Conservation (phyloP, 2,113 vertebrate species). For the Globicephala melas region DNA sequence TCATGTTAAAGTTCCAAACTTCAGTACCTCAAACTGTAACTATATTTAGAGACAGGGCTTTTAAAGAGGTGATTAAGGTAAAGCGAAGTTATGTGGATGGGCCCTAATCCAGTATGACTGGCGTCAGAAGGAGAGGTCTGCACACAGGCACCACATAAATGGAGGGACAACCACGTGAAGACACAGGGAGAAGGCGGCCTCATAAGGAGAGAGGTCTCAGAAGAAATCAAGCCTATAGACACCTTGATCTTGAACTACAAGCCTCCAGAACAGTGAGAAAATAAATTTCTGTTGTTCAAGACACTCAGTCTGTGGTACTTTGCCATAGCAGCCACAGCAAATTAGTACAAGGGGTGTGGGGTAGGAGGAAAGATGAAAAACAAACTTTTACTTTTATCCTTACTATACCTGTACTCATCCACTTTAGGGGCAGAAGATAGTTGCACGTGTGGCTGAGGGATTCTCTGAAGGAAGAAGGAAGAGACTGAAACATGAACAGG, state of each 20-base stretch:
- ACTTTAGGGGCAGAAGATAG: background rate
- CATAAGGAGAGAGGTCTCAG: no score
- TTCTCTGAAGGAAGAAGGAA: background rate
- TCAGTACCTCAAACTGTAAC: background rate
- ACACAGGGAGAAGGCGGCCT: background rate
- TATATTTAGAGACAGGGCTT: background rate
- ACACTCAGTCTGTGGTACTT: background rate
- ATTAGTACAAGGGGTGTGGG: background rate
- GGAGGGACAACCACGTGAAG: no score
- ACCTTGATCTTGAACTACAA: background rate
- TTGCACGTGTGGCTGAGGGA: accelerated
- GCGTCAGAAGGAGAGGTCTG: background rate
- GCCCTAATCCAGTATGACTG: background rate
- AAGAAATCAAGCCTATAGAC: no score
- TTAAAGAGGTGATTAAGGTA: background rate
- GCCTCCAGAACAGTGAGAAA: background rate
- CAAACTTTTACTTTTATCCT: background rate
- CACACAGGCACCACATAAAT: background rate
- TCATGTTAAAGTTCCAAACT: background rate
- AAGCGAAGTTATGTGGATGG: background rate
- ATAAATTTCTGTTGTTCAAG: background rate
- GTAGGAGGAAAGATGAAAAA: background rate
- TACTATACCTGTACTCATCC: accelerated
- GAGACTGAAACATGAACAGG: accelerated
- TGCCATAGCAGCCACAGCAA: background rate